phyloP scores from a whole-genome alignment of 2,888 invertebrate species.

The Blera fallax region DNA sequence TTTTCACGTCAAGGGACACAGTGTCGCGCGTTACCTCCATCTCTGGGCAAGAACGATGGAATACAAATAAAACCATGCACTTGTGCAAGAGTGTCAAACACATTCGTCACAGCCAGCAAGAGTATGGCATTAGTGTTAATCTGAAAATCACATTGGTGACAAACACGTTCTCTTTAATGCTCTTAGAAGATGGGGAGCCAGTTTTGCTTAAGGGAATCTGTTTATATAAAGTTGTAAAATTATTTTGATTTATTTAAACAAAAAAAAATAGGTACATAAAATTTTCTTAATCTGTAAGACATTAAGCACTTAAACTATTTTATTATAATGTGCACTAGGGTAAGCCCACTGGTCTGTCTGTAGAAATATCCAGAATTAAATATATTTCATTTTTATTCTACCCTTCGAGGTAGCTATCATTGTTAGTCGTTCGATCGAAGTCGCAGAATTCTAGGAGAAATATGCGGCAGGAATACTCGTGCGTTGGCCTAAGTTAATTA shows the following conservation, averaged over 20 bases:
- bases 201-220: background rate
- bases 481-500: constrained; percentile 57
- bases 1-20: constrained; percentile 57
- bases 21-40: constrained; percentile 45
- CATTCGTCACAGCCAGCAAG: constrained; percentile 33
- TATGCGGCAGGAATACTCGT: constrained; percentile 28
- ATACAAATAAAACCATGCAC: constrained; percentile 6
- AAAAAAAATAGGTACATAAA: too few relatives aligned
- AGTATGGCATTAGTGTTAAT: constrained; percentile 22
- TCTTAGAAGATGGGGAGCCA: background rate
- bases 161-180: background rate
- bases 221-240: background rate
- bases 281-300: background rate
- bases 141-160: background rate
- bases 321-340: constrained; percentile 1
- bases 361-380: background rate
- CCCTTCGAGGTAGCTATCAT: background rate
- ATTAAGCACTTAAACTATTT: background rate
- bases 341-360: background rate
- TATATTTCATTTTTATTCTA: background rate
- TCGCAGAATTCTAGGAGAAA: constrained; percentile 4
- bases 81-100: constrained; percentile 36
- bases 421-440: background rate
- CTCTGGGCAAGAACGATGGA: background rate
- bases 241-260: background rate